Evolutionary conservation across 2,797 vertebrate species (phyloP).

Genomic region (Coccyzus lansbergi): DNA sequence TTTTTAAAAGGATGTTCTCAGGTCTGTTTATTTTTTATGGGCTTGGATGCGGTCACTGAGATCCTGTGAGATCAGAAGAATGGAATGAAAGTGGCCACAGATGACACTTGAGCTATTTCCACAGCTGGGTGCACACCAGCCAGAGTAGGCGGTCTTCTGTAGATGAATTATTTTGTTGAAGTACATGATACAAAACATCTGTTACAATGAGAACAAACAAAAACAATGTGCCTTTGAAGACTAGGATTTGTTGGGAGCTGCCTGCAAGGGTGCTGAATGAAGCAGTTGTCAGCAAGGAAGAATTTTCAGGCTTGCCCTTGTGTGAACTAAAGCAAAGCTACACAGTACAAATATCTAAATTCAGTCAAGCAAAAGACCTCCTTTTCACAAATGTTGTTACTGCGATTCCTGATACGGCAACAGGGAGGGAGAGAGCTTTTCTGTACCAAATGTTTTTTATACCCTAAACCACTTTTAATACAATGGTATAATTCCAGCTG

Average conservation of each 20-base stretch:
- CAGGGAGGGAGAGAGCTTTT: neutral
- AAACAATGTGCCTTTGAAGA: slow-evolving; percentile 77
- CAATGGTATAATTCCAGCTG: slow-evolving; percentile 37
- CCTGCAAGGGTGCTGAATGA: slow-evolving; percentile 50
- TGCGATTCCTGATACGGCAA: neutral
- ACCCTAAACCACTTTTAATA: slow-evolving; percentile 35
- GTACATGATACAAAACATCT: slow-evolving; percentile 80
- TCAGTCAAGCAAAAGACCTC: slow-evolving; percentile 4
- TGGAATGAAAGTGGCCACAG: slow-evolving; percentile 74
- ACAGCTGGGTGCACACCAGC: slow-evolving; percentile 78
- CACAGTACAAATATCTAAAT: slow-evolving; percentile 24
- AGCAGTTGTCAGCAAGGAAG: slow-evolving; percentile 49
- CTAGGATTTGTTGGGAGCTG: slow-evolving; percentile 54
- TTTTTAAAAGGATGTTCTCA: slow-evolving; percentile 75
- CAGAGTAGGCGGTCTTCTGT: slow-evolving; percentile 70
- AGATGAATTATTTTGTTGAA: slow-evolving; percentile 74
- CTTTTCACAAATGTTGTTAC: slow-evolving; percentile 21
- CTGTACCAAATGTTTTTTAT: slow-evolving; percentile 28
- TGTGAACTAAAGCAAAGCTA: slow-evolving; percentile 60
- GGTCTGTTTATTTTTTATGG: slow-evolving; percentile 73
- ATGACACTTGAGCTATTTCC: slow-evolving; percentile 77
- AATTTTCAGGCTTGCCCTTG: slow-evolving; percentile 61
- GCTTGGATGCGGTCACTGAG: slow-evolving; percentile 74
- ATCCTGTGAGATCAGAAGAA: slow-evolving; percentile 77
- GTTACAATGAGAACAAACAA: slow-evolving; percentile 71